Conservation (phyloP, 2,797 vertebrate genomes). For the Anableps anableps region DNA sequence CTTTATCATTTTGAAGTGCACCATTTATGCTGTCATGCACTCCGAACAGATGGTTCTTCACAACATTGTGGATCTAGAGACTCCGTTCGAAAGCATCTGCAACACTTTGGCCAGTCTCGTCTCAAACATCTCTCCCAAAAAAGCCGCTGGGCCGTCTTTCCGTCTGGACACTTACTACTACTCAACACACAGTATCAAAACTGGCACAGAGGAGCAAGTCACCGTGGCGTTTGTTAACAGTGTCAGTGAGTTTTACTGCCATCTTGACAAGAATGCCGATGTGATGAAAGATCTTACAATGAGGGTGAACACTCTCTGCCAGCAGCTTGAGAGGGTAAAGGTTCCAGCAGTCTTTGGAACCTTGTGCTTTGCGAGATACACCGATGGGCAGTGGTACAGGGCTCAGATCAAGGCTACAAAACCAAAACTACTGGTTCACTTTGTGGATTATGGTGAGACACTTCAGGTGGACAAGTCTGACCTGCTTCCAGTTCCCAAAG, state of each 20-base stretch:
- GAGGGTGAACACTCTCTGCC: conserved; percentile 76
- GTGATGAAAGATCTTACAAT: conserved; percentile 79
- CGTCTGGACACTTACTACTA: conserved; percentile 89
- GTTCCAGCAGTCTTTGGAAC: conserved; percentile 70
- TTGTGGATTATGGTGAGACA: conserved; percentile 95
- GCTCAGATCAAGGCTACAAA: conserved; percentile 81
- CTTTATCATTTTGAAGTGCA: conserved; percentile 85
- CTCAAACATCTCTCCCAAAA: conserved; percentile 71
- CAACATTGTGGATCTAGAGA: conserved; percentile 91
- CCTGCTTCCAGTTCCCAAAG: conserved; percentile 85
- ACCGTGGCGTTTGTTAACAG: conserved; percentile 84
- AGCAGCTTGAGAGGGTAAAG: conserved; percentile 65
- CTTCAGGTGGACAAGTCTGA: conserved; percentile 78
- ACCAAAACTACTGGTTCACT: conserved; percentile 82
- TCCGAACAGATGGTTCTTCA: conserved; percentile 82
- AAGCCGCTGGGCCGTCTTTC: conserved; percentile 72
- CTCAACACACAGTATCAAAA: conserved; percentile 89
- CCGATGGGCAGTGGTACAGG: conserved; percentile 91
- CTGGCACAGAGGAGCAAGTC: conserved; percentile 87
- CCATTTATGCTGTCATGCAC: conserved; percentile 89
- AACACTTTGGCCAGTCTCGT: conserved; percentile 81
- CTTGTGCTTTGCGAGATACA: conserved; percentile 91
- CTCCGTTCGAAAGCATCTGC: conserved; percentile 90
- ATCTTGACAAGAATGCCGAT: conserved; percentile 83
- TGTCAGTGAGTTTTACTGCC: conserved; percentile 89